Evolutionary conservation across 1,140 invertebrate species (phyloP), one percentile per base, ranked within the genome.

Genomic region (Cydia splendana): DNA sequence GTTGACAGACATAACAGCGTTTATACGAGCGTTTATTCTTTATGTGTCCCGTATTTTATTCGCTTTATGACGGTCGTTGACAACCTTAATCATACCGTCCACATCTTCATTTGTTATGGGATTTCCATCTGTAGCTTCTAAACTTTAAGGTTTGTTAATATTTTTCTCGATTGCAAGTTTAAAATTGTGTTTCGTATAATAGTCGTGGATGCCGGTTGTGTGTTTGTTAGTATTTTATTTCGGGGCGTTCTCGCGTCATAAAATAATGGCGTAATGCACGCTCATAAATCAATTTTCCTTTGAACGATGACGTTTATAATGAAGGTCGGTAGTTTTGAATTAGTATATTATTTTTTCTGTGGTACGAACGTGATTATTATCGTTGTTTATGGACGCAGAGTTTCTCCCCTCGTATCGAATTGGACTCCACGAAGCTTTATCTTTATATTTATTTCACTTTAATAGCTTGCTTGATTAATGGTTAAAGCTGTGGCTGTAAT

Each of bases 151-250:
- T 13, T 15, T 9, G 0, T 2, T 6, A 10, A 51, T 67, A 12
- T 34, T 18, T 85, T 82, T 74, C 45, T 3, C 6, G 34, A 15
- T 30, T 7, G 74, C 13, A 71, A 75, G 51, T 45, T 9, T 34
- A 48, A 78, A 53, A 24, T 65, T 88, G 80, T 86, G 76, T 51
- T 75, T 71, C 79, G 81, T 85, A 88, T 92, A 91, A 92, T 92
- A 91, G 89, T 88, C 91, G 87, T 90, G 90, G 87, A 92, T 89
- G 88, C 87, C 89, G 85, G 88, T 87, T 91, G 88, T 87, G 86
- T 91, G 91, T 92, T 91, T 91, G 91, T 91, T 92, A 91, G 91
- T 90, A 91, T 92, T 92, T 92, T 92, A 92, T 92, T 91, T 91
- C 85, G 86, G 88, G 90, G 85, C 88, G 87, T 90, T 92, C 87